Percentiles rank a stretch among this genome's conserved stretches.
phyloP scores from a whole-genome alignment of 2,113 vertebrate species.

The Centropus bengalensis region DNA sequence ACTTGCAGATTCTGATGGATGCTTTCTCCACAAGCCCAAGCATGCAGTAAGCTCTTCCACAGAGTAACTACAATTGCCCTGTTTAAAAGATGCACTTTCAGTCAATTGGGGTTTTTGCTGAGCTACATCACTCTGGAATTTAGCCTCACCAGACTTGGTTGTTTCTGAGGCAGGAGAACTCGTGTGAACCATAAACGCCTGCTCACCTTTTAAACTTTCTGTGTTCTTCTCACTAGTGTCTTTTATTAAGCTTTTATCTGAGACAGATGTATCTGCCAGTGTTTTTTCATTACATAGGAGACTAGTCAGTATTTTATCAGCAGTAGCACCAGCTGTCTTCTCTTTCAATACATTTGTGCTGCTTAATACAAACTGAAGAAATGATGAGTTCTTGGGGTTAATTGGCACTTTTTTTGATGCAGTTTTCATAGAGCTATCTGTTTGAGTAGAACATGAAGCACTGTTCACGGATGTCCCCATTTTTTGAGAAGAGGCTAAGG shows the following conservation, averaged over 20 bases:
- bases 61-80: neutral
- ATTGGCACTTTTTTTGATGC: neutral
- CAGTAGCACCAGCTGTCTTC: constrained; percentile 21
- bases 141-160: neutral
- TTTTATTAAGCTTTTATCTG: neutral
- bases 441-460: neutral
- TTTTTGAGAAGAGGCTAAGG: neutral
- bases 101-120: neutral
- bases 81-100: neutral
- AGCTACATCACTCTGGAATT: neutral
- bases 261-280: neutral
- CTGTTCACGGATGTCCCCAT: neutral
- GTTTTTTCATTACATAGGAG: constrained; percentile 34
- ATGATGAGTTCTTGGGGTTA: neutral
- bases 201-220: neutral
- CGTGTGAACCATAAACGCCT: neutral
- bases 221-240: neutral
- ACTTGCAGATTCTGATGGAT: neutral
- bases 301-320: constrained; percentile 43
- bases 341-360: constrained; percentile 46
- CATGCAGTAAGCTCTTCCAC: constrained; percentile 73
- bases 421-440: neutral
- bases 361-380: constrained; percentile 50
- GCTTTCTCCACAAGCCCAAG: constrained; percentile 74
- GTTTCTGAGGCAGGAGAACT: neutral